phyloP scores from a whole-genome alignment of 2,113 vertebrate genomes.

The Anseranas semipalmata region DNA sequence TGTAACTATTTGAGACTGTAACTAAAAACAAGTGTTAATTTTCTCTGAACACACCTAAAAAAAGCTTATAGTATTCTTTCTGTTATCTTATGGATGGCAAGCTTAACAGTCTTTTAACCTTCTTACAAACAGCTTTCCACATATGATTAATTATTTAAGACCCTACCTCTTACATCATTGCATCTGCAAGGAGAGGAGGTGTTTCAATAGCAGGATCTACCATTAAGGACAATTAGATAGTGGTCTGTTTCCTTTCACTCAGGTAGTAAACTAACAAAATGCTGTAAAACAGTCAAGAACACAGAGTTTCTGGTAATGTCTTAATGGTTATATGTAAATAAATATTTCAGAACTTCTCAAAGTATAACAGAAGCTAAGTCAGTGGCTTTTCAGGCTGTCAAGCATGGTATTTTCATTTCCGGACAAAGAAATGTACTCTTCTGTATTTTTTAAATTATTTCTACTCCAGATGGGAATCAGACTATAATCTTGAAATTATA shows the following conservation, averaged over 20 bases:
- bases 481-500: not conserved
- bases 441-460: slow-evolving; percentile 20
- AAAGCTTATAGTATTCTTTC: not conserved
- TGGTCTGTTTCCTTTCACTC: not conserved
- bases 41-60: slow-evolving; percentile 28
- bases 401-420: not conserved
- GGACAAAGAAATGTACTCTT: not conserved
- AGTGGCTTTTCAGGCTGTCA: slow-evolving; percentile 8
- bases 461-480: slow-evolving; percentile 21
- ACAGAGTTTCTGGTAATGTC: not conserved
- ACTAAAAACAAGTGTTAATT: slow-evolving; percentile 42
- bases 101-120: slow-evolving; percentile 34
- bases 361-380: slow-evolving; percentile 8
- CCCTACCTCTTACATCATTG: slow-evolving; percentile 24
- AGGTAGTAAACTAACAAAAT: not conserved
- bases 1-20: slow-evolving; percentile 22
- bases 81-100: slow-evolving; percentile 18
- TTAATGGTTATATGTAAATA: not conserved
- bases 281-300: slow-evolving; percentile 20
- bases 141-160: slow-evolving; percentile 57
- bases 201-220: slow-evolving; percentile 21
- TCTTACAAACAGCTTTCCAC: slow-evolving; percentile 46
- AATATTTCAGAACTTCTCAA: slow-evolving; percentile 31
- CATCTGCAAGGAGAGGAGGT: slow-evolving; percentile 40
- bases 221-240: slow-evolving; percentile 49